Conservation (phyloP, 2,888 invertebrate species). For the Standfussiana lucernea region DNA sequence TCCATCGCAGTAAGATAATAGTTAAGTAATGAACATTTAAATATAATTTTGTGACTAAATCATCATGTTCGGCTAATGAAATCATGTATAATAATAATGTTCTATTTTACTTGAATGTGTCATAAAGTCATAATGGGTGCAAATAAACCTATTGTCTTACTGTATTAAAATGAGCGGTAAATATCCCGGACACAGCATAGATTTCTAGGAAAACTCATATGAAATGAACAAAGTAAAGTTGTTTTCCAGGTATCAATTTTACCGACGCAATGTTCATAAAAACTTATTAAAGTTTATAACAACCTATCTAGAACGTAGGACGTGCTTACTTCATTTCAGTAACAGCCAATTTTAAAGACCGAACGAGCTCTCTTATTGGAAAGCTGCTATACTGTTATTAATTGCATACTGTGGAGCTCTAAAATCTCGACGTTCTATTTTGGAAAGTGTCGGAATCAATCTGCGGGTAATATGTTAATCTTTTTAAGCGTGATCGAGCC, state of each 20-base stretch:
- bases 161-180: background rate
- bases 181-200: background rate
- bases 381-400: conserved; percentile 75
- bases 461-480: conserved; percentile 81
- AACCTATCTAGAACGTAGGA: conserved; percentile 57
- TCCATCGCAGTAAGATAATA: background rate
- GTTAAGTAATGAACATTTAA: background rate
- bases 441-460: conserved; percentile 73
- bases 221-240: background rate
- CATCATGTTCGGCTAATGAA: background rate
- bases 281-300: conserved; percentile 38
- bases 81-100: background rate
- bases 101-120: background rate
- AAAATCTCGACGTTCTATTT: conserved; percentile 72
- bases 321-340: conserved; percentile 71
- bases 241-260: conserved; percentile 25
- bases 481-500: conserved; percentile 81
- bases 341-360: conserved; percentile 80
- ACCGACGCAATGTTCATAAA: conserved; percentile 33
- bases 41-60: conserved; percentile 2
- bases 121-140: background rate
- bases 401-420: conserved; percentile 71
- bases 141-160: background rate
- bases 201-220: background rate
- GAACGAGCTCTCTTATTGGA: conserved; percentile 74